Base-by-base conservation (phyloP, 2,113 vertebrate species). In the Hiodon alosoides region DNA sequence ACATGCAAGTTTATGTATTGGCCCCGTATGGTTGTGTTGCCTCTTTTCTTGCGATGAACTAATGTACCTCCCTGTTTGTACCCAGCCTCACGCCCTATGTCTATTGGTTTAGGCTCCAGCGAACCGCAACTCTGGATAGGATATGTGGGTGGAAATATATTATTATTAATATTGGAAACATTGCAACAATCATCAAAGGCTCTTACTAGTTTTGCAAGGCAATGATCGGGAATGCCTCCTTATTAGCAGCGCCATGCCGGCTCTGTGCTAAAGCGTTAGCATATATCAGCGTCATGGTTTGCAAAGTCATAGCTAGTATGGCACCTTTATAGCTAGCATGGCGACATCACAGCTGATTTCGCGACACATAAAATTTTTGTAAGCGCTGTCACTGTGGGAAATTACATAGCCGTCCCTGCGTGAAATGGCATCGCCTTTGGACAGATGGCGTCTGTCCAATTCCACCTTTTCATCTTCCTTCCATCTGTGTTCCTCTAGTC, bases 401-500 rank as follows among this genome's bases (percentile, higher is more conserved):
- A 31, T 31, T 31, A 31, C 31, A 31, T 31, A 31, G 31, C 31
- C 2, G 31, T 4, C 50, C 8, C 1, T 57, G 58, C 11, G n/a
- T 75, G n/a, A 59, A 54, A 57, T 13, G 3, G 11, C 55, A 13
- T 48, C 9, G 13, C n/a, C 6, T 69, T 14, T 58, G 31, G 31
- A 31, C 31, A 31, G 31, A 31, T 60, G 16, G 11, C 64, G 50
- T 47, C 10, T 17, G 11, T 54, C 17, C 57, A 52, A 11, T 10
- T 64, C 31, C 13, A 54, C 9, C 3, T n/a, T 58, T 67, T 48
- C 67, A 53, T 46, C 16, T 53, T 61, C 14, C 48, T 6, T 53
- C 74, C 50, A 68, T 75, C 73, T 75, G 73, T 17, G 66, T 17
- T 61, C 48, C 47, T 13, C 10, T 50, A 58, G 65, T 60, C 10